A percentile compares a stretch with the other conserved stretches of the same genome.
Evolutionary conservation across 2,113 vertebrate genomes (phyloP).

Genomic region (Lampris megalopsis): DNA sequence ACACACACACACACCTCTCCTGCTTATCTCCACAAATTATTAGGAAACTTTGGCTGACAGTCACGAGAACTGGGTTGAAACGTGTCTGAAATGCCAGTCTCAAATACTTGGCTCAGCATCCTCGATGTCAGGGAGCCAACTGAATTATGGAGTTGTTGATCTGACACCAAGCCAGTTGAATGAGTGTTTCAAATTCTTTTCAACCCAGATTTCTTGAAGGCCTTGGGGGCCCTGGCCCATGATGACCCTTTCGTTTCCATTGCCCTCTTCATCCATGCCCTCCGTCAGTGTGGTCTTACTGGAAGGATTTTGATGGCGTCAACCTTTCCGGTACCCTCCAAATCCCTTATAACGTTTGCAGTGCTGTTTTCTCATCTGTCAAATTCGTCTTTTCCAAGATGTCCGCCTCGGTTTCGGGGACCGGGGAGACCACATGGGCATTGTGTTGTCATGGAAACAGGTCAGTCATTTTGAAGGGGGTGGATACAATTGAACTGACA

Average conservation of each 20-base stretch:
- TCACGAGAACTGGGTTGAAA: constrained; percentile 42
- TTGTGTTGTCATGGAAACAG: not conserved
- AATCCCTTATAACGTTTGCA: constrained; percentile 75
- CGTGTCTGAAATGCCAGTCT: constrained; percentile 44
- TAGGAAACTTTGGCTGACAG: constrained; percentile 23
- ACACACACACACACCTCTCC: constrained; percentile 43
- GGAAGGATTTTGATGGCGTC: constrained; percentile 73
- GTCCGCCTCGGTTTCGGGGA: constrained; percentile 46
- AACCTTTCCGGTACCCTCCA: constrained; percentile 67
- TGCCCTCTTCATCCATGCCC: not conserved
- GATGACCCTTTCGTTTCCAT: constrained; percentile 22
- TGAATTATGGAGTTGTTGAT: constrained; percentile 8
- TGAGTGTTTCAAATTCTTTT: constrained; percentile 55
- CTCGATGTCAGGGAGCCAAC: constrained; percentile 10
- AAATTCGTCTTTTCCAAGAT: constrained; percentile 45
- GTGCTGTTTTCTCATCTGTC: constrained; percentile 58
- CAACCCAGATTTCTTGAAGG: constrained; percentile 35
- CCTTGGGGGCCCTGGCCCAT: constrained; percentile 5
- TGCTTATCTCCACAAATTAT: constrained; percentile 40
- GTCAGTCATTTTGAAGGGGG: not conserved
- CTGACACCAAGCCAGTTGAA: constrained; percentile 42
- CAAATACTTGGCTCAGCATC: constrained; percentile 14
- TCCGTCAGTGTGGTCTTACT: constrained; percentile 56
- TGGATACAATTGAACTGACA: constrained; percentile 34
- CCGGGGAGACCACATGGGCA: constrained; percentile 13